Conservation (phyloP, 2,113 vertebrate genomes). For the Dolichotis patagonum region DNA sequence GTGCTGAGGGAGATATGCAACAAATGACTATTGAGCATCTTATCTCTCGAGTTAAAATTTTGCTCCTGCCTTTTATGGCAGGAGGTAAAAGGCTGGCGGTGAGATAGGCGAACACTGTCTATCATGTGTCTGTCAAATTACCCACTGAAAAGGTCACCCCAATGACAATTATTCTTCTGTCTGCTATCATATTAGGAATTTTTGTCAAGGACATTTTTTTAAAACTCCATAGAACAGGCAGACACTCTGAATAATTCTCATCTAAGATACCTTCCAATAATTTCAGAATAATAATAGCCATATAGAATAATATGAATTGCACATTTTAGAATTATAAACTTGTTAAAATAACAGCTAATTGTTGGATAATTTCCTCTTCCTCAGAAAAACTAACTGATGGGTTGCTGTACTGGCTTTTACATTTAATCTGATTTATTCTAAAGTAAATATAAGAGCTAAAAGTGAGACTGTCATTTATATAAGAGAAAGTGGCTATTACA, state of each 20-base stretch:
- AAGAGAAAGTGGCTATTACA: slow-evolving; percentile 39
- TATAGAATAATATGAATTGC: not conserved
- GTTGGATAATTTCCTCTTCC: not conserved
- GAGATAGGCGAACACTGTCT: slow-evolving; percentile 52
- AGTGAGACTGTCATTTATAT: slow-evolving; percentile 56
- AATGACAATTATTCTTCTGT: slow-evolving; percentile 72
- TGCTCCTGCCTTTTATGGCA: slow-evolving; percentile 64
- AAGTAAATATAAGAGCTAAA: slow-evolving; percentile 14
- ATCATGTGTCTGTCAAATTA: slow-evolving; percentile 74
- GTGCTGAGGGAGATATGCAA: slow-evolving; percentile 67
- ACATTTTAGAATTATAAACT: slow-evolving; percentile 22
- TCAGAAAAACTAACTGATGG: not conserved
- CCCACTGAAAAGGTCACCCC: slow-evolving; percentile 74
- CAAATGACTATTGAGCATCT: slow-evolving; percentile 72
- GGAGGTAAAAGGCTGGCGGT: slow-evolving; percentile 73
- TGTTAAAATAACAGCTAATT: not conserved
- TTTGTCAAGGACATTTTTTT: slow-evolving; percentile 39
- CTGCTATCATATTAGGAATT: slow-evolving; percentile 59
- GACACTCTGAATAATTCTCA: not conserved
- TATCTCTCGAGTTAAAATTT: slow-evolving; percentile 63
- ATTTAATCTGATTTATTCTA: slow-evolving; percentile 52
- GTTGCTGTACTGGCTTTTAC: not conserved
- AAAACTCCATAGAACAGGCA: not conserved
- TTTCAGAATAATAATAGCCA: not conserved
- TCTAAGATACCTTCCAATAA: slow-evolving; percentile 33